A percentile compares a stretch with the other conserved stretches of the same genome.
Conservation (phyloP, 2,113 vertebrate species). For the Okapia johnstoni region DNA sequence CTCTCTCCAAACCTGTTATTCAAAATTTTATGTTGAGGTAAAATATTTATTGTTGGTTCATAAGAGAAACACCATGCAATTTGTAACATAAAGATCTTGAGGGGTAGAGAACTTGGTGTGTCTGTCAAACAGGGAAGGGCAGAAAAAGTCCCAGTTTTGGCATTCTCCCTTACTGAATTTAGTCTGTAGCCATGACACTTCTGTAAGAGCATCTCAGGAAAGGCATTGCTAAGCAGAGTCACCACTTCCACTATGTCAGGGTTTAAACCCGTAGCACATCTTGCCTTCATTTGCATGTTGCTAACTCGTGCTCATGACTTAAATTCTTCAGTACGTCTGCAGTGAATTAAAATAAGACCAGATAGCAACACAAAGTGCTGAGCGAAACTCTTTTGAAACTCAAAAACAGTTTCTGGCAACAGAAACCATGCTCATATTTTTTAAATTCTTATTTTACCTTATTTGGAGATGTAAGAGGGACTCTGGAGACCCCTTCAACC, state of each 20-base stretch:
- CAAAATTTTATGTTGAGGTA: not conserved
- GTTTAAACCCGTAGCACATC: not conserved
- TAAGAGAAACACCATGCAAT: not conserved
- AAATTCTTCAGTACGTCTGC: not conserved
- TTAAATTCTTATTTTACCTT: conserved; percentile 35
- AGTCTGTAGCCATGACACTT: not conserved
- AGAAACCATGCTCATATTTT: conserved; percentile 33
- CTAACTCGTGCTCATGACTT: not conserved
- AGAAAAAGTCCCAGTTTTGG: not conserved
- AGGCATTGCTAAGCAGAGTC: not conserved
- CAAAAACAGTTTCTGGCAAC: conserved; percentile 24
- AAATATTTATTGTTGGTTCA: not conserved
- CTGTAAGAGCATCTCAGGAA: not conserved
- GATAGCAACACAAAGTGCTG: not conserved
- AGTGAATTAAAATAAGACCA: conserved; percentile 24
- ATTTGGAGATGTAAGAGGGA: conserved; percentile 33
- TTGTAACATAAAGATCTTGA: not conserved
- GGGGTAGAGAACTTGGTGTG: not conserved
- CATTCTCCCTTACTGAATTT: not conserved
- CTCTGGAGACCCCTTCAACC: not conserved
- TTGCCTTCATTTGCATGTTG: not conserved
- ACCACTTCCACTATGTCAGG: not conserved
- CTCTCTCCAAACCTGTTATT: not conserved
- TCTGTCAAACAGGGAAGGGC: not conserved
- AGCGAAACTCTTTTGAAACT: conserved; percentile 24